Base-by-base conservation (phyloP, 2,113 vertebrate species). In the Arvicanthis niloticus region DNA sequence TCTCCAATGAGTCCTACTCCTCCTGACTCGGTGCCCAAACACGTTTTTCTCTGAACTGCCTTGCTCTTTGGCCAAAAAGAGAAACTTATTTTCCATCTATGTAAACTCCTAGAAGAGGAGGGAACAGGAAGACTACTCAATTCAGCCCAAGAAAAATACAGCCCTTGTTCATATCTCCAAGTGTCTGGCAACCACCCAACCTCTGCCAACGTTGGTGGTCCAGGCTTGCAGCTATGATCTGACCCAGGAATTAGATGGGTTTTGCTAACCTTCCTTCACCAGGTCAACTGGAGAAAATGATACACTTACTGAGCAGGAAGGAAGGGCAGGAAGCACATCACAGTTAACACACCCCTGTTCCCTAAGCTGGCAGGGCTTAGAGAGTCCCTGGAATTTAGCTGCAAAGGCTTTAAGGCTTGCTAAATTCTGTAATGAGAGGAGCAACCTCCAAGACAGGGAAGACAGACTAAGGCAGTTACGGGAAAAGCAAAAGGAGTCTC, bases 71-170 rank as follows among this genome's bases (percentile, higher is more conserved):
- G 78, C 87, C 96, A 98, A 92, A 84, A 97, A 95, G 85, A 96
- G 88, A 96, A 89, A 96, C 37, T 82, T 22, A 62, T 77, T 98
- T 98, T 98, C 97, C 94, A 93, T 95, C 96, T 96, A 62, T 67
- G 45, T 91, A 87, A 94, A 42, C 60, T 29, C 82, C 42, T 94
- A 91, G 78, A 96, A 56, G 91, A 98, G 86, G 95, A 97, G 94
- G 70, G 48, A 92, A 37, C 89, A 97, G 94, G 62, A 53, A 96
- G 89, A 96, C 96, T 97, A 97, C 87, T 37, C 76, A 76, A 92
- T 70, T 92, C 96, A 96, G 87, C 81, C 89, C 97, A 95, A 98
- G 96, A 80, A 96, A 98, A 97, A 97, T 95, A 97, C 92, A 97
- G 95, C 93, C 95, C 97, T 97, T 96, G 96, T 97, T 96, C 72